These are phyloP conservation scores for Drosophila leontia DNA, from an alignment of 1,140 invertebrate genomes.

Conservation along the genomic window DNA sequence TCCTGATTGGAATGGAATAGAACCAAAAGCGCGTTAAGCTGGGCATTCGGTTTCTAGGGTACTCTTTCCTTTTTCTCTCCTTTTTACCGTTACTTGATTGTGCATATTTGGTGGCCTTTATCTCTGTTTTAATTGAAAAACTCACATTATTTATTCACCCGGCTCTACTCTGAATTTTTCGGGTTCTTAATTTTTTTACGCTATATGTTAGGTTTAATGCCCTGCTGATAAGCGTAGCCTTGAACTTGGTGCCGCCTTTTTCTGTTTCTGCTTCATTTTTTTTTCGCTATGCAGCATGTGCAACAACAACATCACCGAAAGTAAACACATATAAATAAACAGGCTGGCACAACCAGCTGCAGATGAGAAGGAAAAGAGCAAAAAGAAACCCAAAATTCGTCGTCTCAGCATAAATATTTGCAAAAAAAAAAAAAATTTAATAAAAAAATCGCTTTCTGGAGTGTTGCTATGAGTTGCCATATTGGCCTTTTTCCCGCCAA, in stretches of 20 bases:
- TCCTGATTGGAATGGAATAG: constrained; percentile 17
- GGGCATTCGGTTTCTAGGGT: not conserved
- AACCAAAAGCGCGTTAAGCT: not conserved
- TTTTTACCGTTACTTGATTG: constrained; percentile 1
- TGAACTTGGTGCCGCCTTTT: constrained; percentile 62
- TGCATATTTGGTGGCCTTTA: constrained; percentile 20
- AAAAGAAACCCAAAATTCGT: constrained; percentile 23
- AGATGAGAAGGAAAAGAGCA: constrained; percentile 19
- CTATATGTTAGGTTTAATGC: constrained; percentile 58
- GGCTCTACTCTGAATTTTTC: constrained; percentile 24
- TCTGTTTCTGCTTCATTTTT: constrained; percentile 8
- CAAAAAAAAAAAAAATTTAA: not conserved
- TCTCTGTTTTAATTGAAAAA: constrained; percentile 55
- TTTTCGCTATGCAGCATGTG: constrained; percentile 15
- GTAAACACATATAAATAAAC: constrained; percentile 64
- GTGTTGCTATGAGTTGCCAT: not conserved
- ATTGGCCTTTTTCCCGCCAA: constrained; percentile 8
- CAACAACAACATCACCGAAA: constrained; percentile 34
- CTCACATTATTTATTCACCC: constrained; percentile 59
- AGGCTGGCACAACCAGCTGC: constrained; percentile 61
- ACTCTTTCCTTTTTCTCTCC: constrained; percentile 20
- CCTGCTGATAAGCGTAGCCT: constrained; percentile 74
- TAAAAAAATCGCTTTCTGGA: constrained; percentile 2
- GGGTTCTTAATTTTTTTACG: constrained; percentile 28
- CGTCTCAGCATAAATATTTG: constrained; percentile 58